A percentile compares a stretch with the other conserved stretches of the same genome.
Conservation (phyloP, 1,140 invertebrate genomes). For the Vanessa tameamea region DNA sequence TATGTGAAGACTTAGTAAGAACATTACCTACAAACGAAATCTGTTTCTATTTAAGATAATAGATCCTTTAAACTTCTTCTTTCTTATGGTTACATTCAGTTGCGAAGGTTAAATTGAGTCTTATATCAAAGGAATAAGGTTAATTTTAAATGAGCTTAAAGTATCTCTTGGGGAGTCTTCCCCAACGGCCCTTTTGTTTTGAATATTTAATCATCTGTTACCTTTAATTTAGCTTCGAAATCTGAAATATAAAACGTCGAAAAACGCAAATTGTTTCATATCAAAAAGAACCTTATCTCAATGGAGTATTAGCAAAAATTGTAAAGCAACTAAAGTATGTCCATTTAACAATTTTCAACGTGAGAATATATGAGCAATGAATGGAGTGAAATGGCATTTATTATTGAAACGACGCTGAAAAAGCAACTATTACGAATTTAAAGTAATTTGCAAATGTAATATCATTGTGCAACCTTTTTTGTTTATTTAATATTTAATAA, state of each 20-base stretch:
- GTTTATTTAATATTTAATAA: no score
- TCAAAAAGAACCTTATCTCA: not conserved
- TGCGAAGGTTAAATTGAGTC: constrained; percentile 6
- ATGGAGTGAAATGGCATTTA: constrained; percentile 10
- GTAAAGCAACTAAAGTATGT: not conserved
- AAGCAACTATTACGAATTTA: not conserved
- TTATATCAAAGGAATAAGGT: constrained; percentile 9
- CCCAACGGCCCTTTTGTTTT: constrained; percentile 17
- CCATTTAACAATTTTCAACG: not conserved
- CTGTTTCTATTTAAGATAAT: constrained; percentile 9
- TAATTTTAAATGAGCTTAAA: not conserved
- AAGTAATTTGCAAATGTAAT: not conserved
- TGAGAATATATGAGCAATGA: constrained; percentile 1
- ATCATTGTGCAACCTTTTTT: not conserved
- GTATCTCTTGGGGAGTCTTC: not conserved
- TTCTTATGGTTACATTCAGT: not conserved
- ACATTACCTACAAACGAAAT: not conserved
- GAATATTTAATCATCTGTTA: constrained; percentile 28
- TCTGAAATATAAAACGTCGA: not conserved
- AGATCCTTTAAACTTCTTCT: not conserved
- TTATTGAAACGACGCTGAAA: constrained; percentile 10
- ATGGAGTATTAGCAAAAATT: not conserved
- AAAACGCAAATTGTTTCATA: not conserved
- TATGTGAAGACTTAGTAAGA: no score
- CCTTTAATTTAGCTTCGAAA: constrained; percentile 21